Evolutionary conservation across 2,888 invertebrate species (phyloP).

Genomic region (Sphaerophoria taeniata): DNA sequence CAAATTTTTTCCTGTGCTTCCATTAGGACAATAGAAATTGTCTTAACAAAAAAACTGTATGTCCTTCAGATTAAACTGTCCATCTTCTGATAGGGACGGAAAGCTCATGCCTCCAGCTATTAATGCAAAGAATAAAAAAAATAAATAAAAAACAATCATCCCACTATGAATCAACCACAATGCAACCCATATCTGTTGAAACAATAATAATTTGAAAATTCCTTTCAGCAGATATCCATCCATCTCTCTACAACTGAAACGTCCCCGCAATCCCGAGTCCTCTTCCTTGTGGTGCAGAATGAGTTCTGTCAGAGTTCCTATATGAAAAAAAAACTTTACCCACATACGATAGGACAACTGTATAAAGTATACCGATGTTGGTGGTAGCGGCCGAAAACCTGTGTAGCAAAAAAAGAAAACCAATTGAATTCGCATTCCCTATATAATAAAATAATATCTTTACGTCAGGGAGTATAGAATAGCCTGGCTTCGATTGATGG

Average conservation of each 20-base stretch:
- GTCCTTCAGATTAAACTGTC: not conserved
- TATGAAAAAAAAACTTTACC: slow-evolving; percentile 65
- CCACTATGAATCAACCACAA: slow-evolving; percentile 20
- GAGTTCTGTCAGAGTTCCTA: slow-evolving; percentile 24
- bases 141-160: slow-evolving; percentile 16
- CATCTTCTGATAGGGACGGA: not conserved
- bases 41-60: slow-evolving; percentile 4
- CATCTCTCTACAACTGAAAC: slow-evolving; percentile 28
- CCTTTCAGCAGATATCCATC: slow-evolving; percentile 65
- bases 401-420: slow-evolving; percentile 57
- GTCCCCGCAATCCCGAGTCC: not conserved
- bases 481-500: not conserved
- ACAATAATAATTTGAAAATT: slow-evolving; percentile 67
- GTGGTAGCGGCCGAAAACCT: slow-evolving; percentile 56
- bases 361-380: not conserved
- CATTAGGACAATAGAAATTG: slow-evolving; percentile 16
- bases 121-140: not conserved
- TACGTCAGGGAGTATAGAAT: slow-evolving; percentile 37
- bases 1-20: not conserved
- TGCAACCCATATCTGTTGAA: slow-evolving; percentile 58
- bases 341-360: slow-evolving; percentile 46
- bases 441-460: slow-evolving; percentile 68
- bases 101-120: slow-evolving; percentile 18
- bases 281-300: slow-evolving; percentile 6
- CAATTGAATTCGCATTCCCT: slow-evolving; percentile 70